These are phyloP conservation scores for Neoaliturus tenellus DNA, from an alignment of 2,888 invertebrate species.

Conservation along the genomic window DNA sequence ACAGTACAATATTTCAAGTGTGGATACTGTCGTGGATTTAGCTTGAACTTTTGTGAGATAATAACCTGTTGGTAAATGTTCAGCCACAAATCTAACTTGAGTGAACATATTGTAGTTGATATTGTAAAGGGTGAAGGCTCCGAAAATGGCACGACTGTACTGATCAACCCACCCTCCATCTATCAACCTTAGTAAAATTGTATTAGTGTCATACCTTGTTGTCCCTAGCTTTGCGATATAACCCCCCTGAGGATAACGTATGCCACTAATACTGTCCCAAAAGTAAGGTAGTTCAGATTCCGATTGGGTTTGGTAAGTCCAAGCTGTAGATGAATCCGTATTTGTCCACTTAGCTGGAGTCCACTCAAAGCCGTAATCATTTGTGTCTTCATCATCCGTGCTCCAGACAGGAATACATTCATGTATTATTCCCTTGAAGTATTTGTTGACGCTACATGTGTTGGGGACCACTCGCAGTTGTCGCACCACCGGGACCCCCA, in stretches of 20 bases:
- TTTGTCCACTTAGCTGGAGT: background rate
- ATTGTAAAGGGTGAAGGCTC: background rate
- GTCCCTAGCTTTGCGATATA: background rate
- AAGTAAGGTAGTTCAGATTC: background rate
- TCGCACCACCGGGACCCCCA: background rate
- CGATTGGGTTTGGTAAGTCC: background rate
- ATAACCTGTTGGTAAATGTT: background rate
- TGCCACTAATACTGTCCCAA: background rate
- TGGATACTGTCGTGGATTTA: too few relatives aligned
- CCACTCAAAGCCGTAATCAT: background rate
- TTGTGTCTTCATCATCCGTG: background rate
- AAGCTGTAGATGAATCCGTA: background rate
- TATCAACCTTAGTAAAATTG: background rate
- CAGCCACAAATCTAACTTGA: background rate
- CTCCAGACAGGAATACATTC: background rate
- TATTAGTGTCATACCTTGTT: background rate
- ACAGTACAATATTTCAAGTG: too few relatives aligned
- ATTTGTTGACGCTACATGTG: background rate
- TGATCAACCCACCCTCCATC: background rate
- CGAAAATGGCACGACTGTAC: background rate
- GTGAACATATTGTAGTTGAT: background rate
- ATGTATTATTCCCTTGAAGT: background rate
- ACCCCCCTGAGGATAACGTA: background rate
- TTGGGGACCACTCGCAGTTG: background rate
- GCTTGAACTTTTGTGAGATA: background rate